These are phyloP conservation scores for Scaptomyza graminum DNA, from an alignment of 1,140 invertebrate species.

Conservation along the genomic window DNA sequence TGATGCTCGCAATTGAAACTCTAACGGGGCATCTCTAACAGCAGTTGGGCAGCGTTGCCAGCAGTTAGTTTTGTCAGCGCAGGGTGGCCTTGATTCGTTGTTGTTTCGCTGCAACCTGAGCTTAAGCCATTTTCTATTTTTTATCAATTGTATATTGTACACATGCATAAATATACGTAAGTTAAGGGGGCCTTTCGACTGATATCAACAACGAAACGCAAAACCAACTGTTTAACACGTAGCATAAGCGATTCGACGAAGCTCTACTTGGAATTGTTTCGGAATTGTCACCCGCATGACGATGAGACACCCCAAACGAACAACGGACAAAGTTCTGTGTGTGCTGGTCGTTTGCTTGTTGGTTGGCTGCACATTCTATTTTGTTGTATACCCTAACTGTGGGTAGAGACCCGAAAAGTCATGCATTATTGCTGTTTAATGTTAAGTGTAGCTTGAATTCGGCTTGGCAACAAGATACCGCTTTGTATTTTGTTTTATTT, in stretches of 20 bases:
- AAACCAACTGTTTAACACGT: conserved; percentile 57
- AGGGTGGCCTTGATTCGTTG: conserved; percentile 43
- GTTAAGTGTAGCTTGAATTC: not conserved
- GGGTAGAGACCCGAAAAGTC: too few relatives aligned
- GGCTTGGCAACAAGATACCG: too few relatives aligned
- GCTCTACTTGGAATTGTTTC: conserved; percentile 35
- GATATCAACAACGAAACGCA: conserved; percentile 16
- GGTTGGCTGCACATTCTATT: conserved; percentile 5
- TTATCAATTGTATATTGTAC: conserved; percentile 46
- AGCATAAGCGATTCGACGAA: conserved; percentile 25
- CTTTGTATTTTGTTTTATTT: conserved; percentile 1
- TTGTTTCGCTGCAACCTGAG: conserved; percentile 56
- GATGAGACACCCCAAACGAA: not conserved
- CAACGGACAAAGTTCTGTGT: conserved; percentile 31
- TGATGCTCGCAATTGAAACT: conserved; percentile 39
- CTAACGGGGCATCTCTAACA: conserved; percentile 23
- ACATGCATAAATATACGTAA: conserved; percentile 2
- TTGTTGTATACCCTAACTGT: too few relatives aligned
- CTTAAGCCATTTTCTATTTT: conserved; percentile 29
- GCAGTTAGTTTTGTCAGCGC: not conserved
- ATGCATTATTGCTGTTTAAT: too few relatives aligned
- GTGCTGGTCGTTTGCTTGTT: conserved; percentile 54
- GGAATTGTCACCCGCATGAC: conserved; percentile 63
- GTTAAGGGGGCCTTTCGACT: not conserved
- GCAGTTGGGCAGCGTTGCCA: not conserved